Evolutionary conservation across 2,888 invertebrate species (phyloP), one percentile per base, ranked within the genome.

Genomic region (Acrobasis consociella): DNA sequence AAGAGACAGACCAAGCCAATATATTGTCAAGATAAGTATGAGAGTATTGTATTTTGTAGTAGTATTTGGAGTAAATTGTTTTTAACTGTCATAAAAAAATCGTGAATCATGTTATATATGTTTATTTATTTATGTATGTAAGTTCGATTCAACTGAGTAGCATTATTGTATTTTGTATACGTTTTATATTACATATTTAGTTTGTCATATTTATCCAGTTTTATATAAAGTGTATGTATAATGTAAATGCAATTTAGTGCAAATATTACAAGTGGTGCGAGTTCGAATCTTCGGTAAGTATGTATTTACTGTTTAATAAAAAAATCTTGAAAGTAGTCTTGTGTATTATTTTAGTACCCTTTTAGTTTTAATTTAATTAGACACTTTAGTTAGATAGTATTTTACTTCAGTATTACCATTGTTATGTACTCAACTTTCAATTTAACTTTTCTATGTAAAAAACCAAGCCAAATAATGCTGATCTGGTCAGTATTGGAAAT

Each of bases 51-150:
- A 67, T 66, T 67, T 68, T 64, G 58, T 71, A 69, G 85, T 86
- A 82, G 81, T 85, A 83, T 86, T 84, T 84, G 74, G 80, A 85
- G 78, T 85, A 84, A 84, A 82, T 82, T 83, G 82, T 80, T 73
- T 64, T 70, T 67, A 70, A 67, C 65, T 69, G 64, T 70, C 3
- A 68, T 69, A 51, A n/a, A 10, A 22, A 8, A n/a, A 11, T 22
- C 7, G 13, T 5, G 31, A 52, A 52, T 52, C 52, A 13, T 51
- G 51, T 5, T 5, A 10, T 13, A 11, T 52, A 37, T 52, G 22
- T 52, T n/a, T 31, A 11, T 37, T 11, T 52, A 31, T 51, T 22
- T 51, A 51, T 52, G 31, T 52, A 52, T 52, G 13, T 31, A n/a
- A 17, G 11, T 51, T 5, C 16, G 15, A 15, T 15, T 5, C 5